phyloP scores from a whole-genome alignment of 1,140 invertebrate species.

The Brachionus rubens region DNA sequence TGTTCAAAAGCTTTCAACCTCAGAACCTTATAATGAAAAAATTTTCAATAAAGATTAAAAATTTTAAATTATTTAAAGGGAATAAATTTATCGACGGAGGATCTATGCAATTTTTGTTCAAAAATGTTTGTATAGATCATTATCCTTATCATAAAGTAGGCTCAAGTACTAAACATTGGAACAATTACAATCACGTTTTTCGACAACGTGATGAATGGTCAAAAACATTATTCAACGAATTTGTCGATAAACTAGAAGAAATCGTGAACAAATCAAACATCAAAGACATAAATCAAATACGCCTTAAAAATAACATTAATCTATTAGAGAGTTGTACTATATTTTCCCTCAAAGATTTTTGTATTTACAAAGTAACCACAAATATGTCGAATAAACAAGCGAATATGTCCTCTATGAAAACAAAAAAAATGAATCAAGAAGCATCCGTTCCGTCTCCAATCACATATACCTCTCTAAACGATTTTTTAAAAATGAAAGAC shows the following conservation, averaged over 20 bases:
- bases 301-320: conserved; percentile 8
- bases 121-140: conserved; percentile 81
- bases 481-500: conserved; percentile 37
- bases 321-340: conserved; percentile 26
- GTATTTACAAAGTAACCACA: conserved; percentile 36
- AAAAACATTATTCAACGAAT: conserved; percentile 57
- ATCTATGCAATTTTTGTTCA: conserved; percentile 84
- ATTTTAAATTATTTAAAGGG: conserved; percentile 33
- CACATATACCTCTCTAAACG: conserved; percentile 2
- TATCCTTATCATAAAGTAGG: conserved; percentile 91
- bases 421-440: conserved; percentile 3
- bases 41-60: neutral
- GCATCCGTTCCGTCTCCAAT: neutral
- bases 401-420: neutral
- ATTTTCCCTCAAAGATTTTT: conserved; percentile 41
- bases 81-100: conserved; percentile 79
- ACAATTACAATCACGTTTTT: conserved; percentile 61
- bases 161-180: conserved; percentile 69
- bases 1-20: neutral
- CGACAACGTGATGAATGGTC: conserved; percentile 59
- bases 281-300: neutral
- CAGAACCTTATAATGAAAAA: neutral
- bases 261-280: conserved; percentile 25
- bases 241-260: conserved; percentile 47
- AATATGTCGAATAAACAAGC: conserved; percentile 25